Base-by-base conservation (phyloP, 1,140 invertebrate genomes). In the Dinothrombium tinctorium region DNA sequence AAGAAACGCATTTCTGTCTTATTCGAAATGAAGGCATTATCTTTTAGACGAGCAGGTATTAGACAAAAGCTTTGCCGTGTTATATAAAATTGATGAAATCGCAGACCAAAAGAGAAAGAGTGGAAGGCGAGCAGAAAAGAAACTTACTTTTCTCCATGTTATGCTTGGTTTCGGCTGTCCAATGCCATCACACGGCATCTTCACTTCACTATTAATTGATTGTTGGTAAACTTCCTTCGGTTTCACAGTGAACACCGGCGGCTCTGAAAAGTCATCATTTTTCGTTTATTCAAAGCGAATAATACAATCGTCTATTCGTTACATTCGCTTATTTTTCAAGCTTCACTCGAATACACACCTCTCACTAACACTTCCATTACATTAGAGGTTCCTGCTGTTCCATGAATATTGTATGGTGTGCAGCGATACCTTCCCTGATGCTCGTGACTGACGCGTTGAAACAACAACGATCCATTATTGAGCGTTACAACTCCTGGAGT, bases 341-440 rank as follows among this genome's bases (percentile, higher is more conserved):
- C 8, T 35, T 35, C 11, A 35, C 23, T 2, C 28, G 22, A 33
- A 33, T 11, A 28, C 40, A 46, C 37, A 50, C 48, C 49, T 52
- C 51, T 37, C n/a, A 94, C 87, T 48, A 90, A 62, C n/a, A 95
- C 84, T 61, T 94, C 82, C 76, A 95, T 90, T 22, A 73, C 69
- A 21, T 76, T 79, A 33, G 86, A 94, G 35, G 77, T 76, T 5
- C 83, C 80, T 49, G 86, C 82, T 4, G 79, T 83, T 36, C 86
- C 87, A 51, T 90, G 76, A 14, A 75, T 73, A 55, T 92, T 94
- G 56, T 87, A 87, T 9, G 87, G 86, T 9, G 81, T 89, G 57
- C 87, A 95, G 26, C 80, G 82, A 58, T 94, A 95, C 47, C 74
- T 61, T 70, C 81, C 50, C 59, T 55, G 55, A 45, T 63, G 45